These are phyloP conservation scores for Eretmochelys imbricata DNA, from an alignment of 2,113 vertebrate species.

Conservation along the genomic window DNA sequence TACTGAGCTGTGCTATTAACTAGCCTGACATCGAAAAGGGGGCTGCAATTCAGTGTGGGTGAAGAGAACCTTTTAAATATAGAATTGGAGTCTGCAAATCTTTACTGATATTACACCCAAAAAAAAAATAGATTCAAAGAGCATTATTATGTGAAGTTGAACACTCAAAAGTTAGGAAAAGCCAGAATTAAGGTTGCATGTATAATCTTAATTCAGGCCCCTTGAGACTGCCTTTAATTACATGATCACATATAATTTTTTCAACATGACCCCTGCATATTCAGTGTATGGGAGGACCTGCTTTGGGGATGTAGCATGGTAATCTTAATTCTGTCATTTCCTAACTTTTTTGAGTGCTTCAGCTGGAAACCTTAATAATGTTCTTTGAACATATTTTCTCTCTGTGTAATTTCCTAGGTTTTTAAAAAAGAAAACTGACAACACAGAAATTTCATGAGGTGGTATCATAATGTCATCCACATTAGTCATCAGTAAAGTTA, in stretches of 20 bases:
- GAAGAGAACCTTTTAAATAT: background rate
- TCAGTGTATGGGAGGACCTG: background rate
- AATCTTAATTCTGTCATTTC: background rate
- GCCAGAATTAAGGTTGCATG: background rate
- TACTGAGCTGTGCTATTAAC: background rate
- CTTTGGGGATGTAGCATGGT: background rate
- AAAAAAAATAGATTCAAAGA: no score
- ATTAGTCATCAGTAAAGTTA: background rate
- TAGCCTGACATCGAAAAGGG: background rate
- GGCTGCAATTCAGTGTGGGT: background rate
- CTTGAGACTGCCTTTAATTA: background rate
- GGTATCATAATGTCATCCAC: no score
- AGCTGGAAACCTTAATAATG: background rate
- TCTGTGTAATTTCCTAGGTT: background rate
- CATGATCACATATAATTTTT: background rate
- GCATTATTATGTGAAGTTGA: no score
- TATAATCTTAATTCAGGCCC: background rate
- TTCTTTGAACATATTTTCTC: constrained; percentile 18
- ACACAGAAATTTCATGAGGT: background rate
- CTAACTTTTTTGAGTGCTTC: background rate
- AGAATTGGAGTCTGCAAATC: background rate
- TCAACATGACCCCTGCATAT: background rate
- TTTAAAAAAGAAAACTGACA: background rate
- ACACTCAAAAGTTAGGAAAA: no score
- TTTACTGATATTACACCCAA: background rate